Percentiles rank a stretch among this genome's conserved stretches.
Evolutionary conservation across 2,113 vertebrate genomes (phyloP).

Genomic region (Carassius carassius): DNA sequence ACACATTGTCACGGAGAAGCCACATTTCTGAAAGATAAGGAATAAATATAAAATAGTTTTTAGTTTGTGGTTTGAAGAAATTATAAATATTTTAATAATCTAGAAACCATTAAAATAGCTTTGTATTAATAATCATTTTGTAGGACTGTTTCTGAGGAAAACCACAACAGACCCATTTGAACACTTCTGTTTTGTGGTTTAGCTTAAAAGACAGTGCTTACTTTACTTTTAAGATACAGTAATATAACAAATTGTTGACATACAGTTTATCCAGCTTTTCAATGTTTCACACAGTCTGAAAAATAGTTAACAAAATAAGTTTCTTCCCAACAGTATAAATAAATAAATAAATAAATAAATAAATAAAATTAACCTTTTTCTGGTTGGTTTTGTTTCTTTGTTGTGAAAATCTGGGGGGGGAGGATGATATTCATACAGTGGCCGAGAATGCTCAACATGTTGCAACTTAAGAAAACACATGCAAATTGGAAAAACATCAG

Average conservation of each 20-base stretch:
- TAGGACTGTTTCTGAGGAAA: not conserved
- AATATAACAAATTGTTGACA: not conserved
- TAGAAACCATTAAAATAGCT: not conserved
- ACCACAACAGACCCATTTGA: not conserved
- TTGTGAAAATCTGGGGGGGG: not conserved
- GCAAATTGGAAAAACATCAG: too few species aligned
- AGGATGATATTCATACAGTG: not conserved
- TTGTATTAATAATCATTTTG: not conserved
- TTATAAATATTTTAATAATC: not conserved
- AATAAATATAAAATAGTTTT: not conserved
- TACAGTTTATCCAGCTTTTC: not conserved
- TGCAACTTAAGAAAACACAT: too few species aligned
- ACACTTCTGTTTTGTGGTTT: not conserved
- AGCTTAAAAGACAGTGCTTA: too few species aligned
- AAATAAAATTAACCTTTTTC: not conserved
- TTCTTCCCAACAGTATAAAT: not conserved
- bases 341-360: not conserved
- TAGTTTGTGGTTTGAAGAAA: not conserved
- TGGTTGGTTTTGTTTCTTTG: not conserved
- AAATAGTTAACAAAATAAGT: not conserved
- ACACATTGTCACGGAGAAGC: constrained; percentile 23
- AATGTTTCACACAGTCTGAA: not conserved
- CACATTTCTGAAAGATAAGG: constrained; percentile 9
- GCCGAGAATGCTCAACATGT: too few species aligned
- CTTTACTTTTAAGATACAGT: not conserved